Conservation (phyloP, 2,797 vertebrate species). For the Aldrovandia affinis region DNA sequence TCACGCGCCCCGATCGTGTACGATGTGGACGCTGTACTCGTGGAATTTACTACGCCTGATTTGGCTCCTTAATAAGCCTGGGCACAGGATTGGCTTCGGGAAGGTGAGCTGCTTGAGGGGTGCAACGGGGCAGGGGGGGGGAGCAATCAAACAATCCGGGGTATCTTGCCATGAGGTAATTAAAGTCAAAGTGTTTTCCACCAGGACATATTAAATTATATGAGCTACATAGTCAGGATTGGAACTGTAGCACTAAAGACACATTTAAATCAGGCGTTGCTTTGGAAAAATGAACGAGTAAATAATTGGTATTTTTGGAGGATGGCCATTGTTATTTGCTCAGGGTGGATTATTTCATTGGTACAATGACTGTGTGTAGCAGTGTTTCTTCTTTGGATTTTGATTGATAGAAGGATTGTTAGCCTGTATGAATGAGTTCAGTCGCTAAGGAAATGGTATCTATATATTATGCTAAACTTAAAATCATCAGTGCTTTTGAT, state of each 20-base stretch:
- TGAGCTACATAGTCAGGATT: not conserved
- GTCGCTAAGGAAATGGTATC: not conserved
- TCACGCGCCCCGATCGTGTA: not conserved
- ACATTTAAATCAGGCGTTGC: not conserved
- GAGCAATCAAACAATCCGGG: not conserved
- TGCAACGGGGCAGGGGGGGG: not conserved
- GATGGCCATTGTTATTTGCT: not conserved
- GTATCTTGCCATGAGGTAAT: not conserved
- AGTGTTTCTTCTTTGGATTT: not conserved
- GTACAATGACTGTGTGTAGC: too few relatives aligned
- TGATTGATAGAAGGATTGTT: not conserved
- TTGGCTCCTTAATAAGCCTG: not conserved
- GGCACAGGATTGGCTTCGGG: not conserved
- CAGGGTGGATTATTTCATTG: too few relatives aligned
- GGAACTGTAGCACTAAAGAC: not conserved
- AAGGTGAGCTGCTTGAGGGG: not conserved
- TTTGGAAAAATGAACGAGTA: not conserved
- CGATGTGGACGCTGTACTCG: not conserved
- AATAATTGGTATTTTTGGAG: not conserved
- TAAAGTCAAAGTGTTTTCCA: conserved; percentile 23
- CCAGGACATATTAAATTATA: conserved; percentile 23
- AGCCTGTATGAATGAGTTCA: not conserved
- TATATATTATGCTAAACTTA: not conserved
- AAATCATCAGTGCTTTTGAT: not conserved
- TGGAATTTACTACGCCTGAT: conserved; percentile 13